These are phyloP conservation scores for Caenorhabditis parvicauda DNA, from an alignment of 2,888 invertebrate genomes.

Conservation along the genomic window DNA sequence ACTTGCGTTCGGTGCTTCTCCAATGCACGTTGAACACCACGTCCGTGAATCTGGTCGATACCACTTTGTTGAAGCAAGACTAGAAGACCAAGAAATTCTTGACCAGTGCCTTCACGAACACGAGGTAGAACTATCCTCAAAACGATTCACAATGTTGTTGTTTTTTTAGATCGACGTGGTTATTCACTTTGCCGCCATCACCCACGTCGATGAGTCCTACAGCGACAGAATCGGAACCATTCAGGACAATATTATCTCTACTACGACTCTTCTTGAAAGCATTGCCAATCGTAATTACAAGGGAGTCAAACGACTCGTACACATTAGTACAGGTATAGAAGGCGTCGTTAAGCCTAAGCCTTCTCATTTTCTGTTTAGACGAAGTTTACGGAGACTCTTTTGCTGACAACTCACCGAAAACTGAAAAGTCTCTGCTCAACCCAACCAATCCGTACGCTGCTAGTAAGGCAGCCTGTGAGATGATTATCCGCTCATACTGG, in stretches of 20 bases:
- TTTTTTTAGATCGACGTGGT: constrained; percentile 49
- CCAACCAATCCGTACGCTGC: constrained; percentile 63
- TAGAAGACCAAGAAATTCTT: constrained; percentile 48
- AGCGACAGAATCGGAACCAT: constrained; percentile 60
- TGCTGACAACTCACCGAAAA: constrained; percentile 51
- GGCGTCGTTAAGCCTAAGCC: background rate
- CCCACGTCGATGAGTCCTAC: constrained; percentile 62
- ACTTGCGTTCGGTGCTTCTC: constrained; percentile 52
- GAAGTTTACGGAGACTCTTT: constrained; percentile 64
- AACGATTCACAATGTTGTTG: background rate
- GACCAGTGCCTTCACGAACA: constrained; percentile 41
- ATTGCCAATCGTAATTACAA: constrained; percentile 48
- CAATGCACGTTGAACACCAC: constrained; percentile 28
- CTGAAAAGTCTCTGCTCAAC: constrained; percentile 50
- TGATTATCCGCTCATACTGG: constrained; percentile 53
- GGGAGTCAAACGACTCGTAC: constrained; percentile 52
- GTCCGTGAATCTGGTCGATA: constrained; percentile 48
- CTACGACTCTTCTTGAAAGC: constrained; percentile 57
- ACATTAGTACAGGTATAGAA: constrained; percentile 53
- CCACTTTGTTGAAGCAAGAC: constrained; percentile 48
- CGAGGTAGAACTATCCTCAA: constrained; percentile 20
- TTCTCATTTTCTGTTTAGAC: constrained; percentile 18
- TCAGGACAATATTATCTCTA: constrained; percentile 58
- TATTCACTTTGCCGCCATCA: constrained; percentile 62
- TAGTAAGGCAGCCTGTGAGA: constrained; percentile 59